These are phyloP conservation scores for Eulemur coronatus DNA, from an alignment of 2,797 vertebrate genomes.

Conservation along the genomic window DNA sequence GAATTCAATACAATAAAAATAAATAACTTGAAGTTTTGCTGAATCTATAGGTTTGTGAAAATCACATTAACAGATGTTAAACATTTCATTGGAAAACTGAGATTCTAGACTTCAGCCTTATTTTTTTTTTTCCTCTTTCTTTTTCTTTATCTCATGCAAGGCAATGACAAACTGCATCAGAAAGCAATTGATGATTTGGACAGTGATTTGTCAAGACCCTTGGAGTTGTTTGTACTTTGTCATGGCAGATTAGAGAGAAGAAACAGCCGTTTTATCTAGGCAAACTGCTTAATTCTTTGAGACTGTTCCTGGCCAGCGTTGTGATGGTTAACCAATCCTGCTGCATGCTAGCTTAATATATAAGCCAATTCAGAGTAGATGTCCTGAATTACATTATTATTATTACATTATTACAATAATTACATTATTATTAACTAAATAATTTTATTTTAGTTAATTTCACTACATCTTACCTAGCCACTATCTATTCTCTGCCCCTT, in stretches of 20 bases:
- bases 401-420: too few species aligned
- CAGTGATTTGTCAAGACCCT: background rate
- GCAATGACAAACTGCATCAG: background rate
- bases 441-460: background rate
- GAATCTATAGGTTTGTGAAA: background rate
- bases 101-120: background rate
- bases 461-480: background rate
- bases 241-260: background rate
- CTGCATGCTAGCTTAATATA: background rate
- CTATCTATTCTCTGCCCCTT: background rate
- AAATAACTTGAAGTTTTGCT: background rate
- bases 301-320: background rate
- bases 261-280: background rate
- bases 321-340: rapidly evolving
- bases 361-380: background rate
- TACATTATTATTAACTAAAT: background rate
- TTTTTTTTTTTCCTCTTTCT: background rate
- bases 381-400: background rate
- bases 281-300: background rate
- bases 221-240: background rate
- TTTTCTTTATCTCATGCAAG: background rate
- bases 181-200: background rate
- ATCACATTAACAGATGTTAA: background rate
- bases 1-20: background rate
- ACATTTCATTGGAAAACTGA: background rate